These are phyloP conservation scores for Thunnus thynnus DNA, from an alignment of 2,113 vertebrate genomes.

Conservation along the genomic window DNA sequence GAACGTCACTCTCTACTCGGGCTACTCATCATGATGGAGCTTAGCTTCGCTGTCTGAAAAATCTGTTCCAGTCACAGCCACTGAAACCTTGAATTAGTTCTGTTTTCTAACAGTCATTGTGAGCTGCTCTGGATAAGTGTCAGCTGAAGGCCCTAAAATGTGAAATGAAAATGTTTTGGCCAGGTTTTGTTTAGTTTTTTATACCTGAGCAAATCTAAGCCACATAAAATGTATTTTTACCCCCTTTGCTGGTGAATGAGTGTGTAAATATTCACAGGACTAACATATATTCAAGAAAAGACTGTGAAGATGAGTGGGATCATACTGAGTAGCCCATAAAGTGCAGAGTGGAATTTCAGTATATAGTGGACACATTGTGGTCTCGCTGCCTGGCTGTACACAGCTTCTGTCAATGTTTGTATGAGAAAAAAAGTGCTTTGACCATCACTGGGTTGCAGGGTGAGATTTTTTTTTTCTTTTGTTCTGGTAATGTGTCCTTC, in stretches of 20 bases:
- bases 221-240: constrained; percentile 58
- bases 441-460: constrained; percentile 60
- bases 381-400: constrained; percentile 75
- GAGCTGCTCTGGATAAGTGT: constrained; percentile 28
- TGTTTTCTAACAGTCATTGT: constrained; percentile 30
- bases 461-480: constrained; percentile 18
- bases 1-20: constrained; percentile 31
- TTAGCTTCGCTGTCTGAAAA: constrained; percentile 64
- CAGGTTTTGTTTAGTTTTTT: constrained; percentile 14
- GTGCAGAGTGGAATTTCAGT: constrained; percentile 42
- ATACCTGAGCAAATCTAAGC: constrained; percentile 24
- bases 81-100: constrained; percentile 41
- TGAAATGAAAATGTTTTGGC: constrained; percentile 33
- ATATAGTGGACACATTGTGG: constrained; percentile 57
- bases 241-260: constrained; percentile 51
- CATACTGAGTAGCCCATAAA: constrained; percentile 53
- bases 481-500: constrained; percentile 61
- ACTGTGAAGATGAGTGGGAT: constrained; percentile 49
- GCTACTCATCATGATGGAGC: constrained; percentile 64
- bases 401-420: constrained; percentile 77
- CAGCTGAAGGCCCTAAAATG: constrained; percentile 30
- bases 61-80: constrained; percentile 45
- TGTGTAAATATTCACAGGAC: constrained; percentile 58
- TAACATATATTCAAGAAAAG: constrained; percentile 27
- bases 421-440: constrained; percentile 61